Conservation (phyloP, 2,888 invertebrate genomes). For the Masnerella sp. region DNA sequence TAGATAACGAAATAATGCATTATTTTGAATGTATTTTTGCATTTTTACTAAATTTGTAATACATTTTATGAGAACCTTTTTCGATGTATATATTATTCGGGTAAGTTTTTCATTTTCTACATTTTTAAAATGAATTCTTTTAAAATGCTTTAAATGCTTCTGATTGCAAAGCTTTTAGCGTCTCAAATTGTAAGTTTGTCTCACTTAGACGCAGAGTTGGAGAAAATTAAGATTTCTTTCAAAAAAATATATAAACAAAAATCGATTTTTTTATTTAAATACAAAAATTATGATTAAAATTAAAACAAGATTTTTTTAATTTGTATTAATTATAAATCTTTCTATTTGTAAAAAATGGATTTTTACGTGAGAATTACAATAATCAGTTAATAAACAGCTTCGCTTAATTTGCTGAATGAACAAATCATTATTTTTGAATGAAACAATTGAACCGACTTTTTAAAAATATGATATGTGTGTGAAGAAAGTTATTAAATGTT, state of each 20-base stretch:
- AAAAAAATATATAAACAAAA: constrained; percentile 1
- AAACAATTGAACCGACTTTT: background rate
- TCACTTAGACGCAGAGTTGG: no score
- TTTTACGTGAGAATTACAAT: background rate
- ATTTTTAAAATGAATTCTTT: no score
- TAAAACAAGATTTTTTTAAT: constrained; percentile 2
- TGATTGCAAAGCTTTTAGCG: no score
- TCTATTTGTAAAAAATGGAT: background rate
- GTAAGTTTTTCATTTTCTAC: no score
- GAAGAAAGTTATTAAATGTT: background rate
- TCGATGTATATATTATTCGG: no score
- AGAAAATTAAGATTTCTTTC: constrained; percentile 1
- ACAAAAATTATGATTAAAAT: background rate
- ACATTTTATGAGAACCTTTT: no score
- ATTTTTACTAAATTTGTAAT: no score
- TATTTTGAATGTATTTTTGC: no score
- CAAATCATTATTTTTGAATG: constrained; percentile 3
- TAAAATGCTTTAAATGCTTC: no score
- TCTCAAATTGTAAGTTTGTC: no score
- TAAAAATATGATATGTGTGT: background rate
- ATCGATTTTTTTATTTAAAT: background rate
- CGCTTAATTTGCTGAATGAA: constrained; percentile 1
- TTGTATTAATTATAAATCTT: background rate
- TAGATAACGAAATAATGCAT: no score
- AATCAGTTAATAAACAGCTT: background rate